Base-by-base conservation (phyloP, 2,797 vertebrate species). In the Enteromius thamalakanensis region DNA sequence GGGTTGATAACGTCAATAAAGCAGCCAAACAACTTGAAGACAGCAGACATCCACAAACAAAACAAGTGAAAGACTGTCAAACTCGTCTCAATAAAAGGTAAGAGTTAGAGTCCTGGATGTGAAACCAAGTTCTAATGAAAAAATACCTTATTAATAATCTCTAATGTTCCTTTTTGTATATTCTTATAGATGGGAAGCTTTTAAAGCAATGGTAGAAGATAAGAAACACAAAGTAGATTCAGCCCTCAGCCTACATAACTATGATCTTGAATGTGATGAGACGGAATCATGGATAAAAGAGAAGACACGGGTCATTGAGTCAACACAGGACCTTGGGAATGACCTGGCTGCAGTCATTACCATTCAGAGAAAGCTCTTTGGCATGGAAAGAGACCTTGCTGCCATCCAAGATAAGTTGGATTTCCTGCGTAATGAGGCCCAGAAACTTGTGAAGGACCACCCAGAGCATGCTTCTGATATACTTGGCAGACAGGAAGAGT, bases 341-440 rank as follows among this genome's bases (percentile, higher is more conserved):
- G 97, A 99, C 91, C 91, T 99, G 85, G 94, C 96, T 0, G 96
- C 97, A 0, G 92, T 99, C 89, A 95, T 99, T 90, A 95, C 96
- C 87, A 98, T 98, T 89, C 98, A 99, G 88, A 94, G 98, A 90
- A 99, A 99, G 87, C 93, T 99, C 21, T 96, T 95, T 0, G 98
- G 98, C 84, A 96, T 99, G 34, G 96, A 99, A 90, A 94, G 96
- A 26, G 98, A 99, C 60, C 90, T 99, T 84, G 95, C 90, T 0
- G 96, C 96, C 74, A 97, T 98, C 17, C 90, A 96, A 53, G 87
- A 89, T 85, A 97, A 97, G 69, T 91, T 98, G n/a, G 89, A 86
- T 3, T 78, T 92, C 88, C 90, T 99, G 86, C 93, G 90, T 80
- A 91, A 86, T 0, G 97, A 99, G 69, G 97, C 98, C 0, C 90